Evolutionary conservation across 2,113 vertebrate species (phyloP), one percentile per base, ranked within the genome.

Genomic region (Opisthocomus hoazin): DNA sequence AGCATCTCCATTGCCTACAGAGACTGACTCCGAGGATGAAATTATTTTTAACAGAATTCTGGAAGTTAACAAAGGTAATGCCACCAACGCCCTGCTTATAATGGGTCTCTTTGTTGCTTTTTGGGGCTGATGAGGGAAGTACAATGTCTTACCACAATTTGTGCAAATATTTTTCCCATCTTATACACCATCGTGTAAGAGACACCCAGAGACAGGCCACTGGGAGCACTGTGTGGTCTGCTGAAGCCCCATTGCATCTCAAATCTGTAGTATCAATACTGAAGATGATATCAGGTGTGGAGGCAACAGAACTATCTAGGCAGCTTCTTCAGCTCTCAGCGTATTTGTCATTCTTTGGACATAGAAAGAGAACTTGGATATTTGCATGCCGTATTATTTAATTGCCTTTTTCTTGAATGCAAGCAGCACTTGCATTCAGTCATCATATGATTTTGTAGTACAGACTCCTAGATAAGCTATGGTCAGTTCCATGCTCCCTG

Each of bases 31-130:
- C 0, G 89, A 96, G 46, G 94, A 96, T 0, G 94, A 96, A 37
- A 56, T 93, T 22, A 87, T 96, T 94, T 97, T 97, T 77, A 73
- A 91, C 66, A 94, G 54, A 89, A 97, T 97, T 87, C 87, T 97
- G 87, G 51, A 89, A 63, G 71, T 69, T 74, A 97, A 97, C 63
- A 90, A 96, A 96, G 96, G 96, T 97, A 96, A 87, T 32, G 16
- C 16, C 53, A 29, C 5, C 77, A 87, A 87, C 69, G 19, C 32
- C 8, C 24, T 36, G 3, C 27, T 51, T 50, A 3, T 32, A 57
- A 73, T 8, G 18, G 20, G 17, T 23, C 32, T 91, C 13, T 43
- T 32, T 48, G 8, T 23, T 81, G 36, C 7, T 26, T 50, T 56
- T 45, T 16, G 45, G 45, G 45, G 45, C 16, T 45, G 45, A 45